Evolutionary conservation across 2,888 invertebrate species (phyloP), one percentile per base, ranked within the genome.

Genomic region (Drosophila neonasuta): DNA sequence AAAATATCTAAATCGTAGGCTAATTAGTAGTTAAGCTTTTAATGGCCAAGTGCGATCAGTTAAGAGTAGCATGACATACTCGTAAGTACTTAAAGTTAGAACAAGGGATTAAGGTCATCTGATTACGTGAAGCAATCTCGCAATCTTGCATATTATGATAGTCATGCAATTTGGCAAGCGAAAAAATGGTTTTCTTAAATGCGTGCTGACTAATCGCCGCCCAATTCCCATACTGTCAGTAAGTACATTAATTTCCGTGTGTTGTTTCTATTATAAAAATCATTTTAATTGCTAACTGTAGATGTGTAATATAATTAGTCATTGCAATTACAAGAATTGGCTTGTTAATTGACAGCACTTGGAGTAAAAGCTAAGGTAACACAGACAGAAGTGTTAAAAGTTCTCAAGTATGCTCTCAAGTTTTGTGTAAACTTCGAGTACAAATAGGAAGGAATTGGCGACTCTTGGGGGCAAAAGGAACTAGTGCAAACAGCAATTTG

Each of bases 401-500:
- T 15, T 5, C 3, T 10, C 2, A 39, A 29, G 5, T 10, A 7
- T 11, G 15, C 15, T 13, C 34, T 6, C 17, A 45, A 45, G 5
- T 30, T 20, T n/a, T 34, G 44, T 46, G 24, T 30, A 42, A 44
- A 52, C 45, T 39, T 24, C 9, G 39, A 72, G 13, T 6, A 50
- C 3, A 57, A 71, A 54, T 61, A 58, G 51, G 41, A 30, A 15
- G 32, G 36, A 57, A 51, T 54, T 51, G 52, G 8, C 41, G 29
- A 17, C 45, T 24, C 46, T 55, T 65, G 5, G 29, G 29, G 13
- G 41, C n/a, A 20, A 6, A 34, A 46, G 15, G 20, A 17, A 32
- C 4, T 36, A 49, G 48, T 46, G 73, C 44, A 58, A 58, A 58
- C 61, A 62, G 15, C 54, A 60, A 65, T 50, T 73, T 73, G 34